Conservation (phyloP, 2,888 invertebrate species). For the Chirona hameri region DNA sequence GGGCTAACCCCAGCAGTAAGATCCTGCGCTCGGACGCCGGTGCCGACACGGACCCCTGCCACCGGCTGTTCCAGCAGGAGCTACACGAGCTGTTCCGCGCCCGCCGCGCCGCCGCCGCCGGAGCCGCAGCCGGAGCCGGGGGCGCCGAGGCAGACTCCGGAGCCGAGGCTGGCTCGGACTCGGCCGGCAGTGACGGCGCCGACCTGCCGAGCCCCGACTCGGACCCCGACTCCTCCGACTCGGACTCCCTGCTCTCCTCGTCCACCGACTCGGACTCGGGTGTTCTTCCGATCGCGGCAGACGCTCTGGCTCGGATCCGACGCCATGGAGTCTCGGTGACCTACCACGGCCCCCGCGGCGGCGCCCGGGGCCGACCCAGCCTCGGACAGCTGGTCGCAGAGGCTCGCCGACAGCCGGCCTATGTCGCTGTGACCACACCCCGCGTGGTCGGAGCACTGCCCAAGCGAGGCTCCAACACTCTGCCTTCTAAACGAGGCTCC, state of each 20-base stretch:
- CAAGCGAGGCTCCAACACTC: not conserved
- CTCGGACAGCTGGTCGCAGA: not conserved
- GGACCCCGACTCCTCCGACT: not conserved
- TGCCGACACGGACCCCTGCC: not conserved
- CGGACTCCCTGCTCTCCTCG: not conserved
- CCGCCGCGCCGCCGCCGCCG: not conserved
- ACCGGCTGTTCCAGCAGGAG: not conserved
- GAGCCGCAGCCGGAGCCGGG: not conserved
- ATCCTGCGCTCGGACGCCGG: constrained; percentile 35
- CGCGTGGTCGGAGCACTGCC: constrained; percentile 3
- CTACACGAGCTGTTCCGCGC: constrained; percentile 14
- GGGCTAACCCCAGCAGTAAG: constrained; percentile 38
- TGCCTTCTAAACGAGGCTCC: too few relatives aligned
- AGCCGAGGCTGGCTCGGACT: constrained; percentile 3
- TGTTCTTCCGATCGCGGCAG: not conserved
- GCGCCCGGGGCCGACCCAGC: not conserved
- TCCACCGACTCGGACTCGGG: not conserved
- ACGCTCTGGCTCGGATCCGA: constrained; percentile 22
- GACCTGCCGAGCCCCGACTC: not conserved
- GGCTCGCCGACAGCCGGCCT: constrained; percentile 25
- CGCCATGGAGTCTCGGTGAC: not conserved
- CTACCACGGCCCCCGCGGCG: not conserved
- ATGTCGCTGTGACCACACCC: not conserved
- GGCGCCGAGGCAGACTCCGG: not conserved
- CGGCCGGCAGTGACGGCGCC: not conserved